Base-by-base conservation (phyloP, 2,113 vertebrate genomes). In the Nansenia antarctica region DNA sequence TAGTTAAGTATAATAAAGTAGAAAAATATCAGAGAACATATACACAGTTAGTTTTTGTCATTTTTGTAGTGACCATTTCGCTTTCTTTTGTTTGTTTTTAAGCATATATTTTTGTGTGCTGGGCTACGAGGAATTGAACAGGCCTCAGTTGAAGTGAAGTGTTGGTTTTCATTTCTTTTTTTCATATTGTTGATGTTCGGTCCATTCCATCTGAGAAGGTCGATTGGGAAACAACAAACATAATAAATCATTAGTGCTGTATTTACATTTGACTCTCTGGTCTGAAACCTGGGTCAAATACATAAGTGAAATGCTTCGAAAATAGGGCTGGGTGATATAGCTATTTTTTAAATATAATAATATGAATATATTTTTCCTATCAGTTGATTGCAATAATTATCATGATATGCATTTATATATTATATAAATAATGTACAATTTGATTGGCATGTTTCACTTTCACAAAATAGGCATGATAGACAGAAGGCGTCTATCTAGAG, bases 131-230 rank as follows among this genome's bases (percentile, higher is more conserved):
- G 80, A 90, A 79, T 87, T 82, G 76, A 83, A 74, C 84, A 89
- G 82, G 85, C 84, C 77, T 88, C 86, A 75, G 76, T 77, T 88
- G 78, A 85, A 87, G 85, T 82, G 70, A 73, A 68, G 72, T 78
- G 32, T 79, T 74, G 82, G 52, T 65, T 70, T 80, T 69, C 34
- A 20, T 27, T 54, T 27, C 57, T 35, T 69, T 70, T 77, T 83
- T 88, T 97, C 92, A 97, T 91, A 97, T 96, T 76, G 95, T 97
- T 60, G 95, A 96, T 68, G 95, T 97, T 88, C 95, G 94, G 90
- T 97, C 96, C 82, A 94, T 94, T 89, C 96, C 96, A 87, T 97
- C 96, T 97, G 93, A 77, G 52, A 26, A 75, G 24, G 61, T 54
- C 73, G 15, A 64, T 58, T 60, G 3, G 20, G 31, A 72, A 59